Evolutionary conservation across 2,888 invertebrate species (phyloP).

Genomic region (Zelleria hepariella): DNA sequence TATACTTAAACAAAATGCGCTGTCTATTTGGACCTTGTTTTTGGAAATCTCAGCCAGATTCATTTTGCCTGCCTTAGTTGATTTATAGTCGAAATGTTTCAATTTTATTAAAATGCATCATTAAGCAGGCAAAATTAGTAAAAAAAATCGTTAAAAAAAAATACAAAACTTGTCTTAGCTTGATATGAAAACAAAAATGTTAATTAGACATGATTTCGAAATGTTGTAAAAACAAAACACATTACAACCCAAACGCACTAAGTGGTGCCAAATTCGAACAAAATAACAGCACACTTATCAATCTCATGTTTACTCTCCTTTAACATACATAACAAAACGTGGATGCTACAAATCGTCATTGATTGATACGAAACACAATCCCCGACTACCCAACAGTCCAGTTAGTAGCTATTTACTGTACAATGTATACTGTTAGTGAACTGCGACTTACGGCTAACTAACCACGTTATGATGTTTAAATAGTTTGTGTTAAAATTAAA

Average conservation of each 20-base stretch:
- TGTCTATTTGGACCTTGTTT: conserved; percentile 22
- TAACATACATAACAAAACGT: conserved; percentile 38
- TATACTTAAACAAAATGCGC: conserved; percentile 59
- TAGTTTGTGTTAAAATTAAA: conserved; percentile 24
- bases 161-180: not conserved
- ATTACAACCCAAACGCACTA: not conserved
- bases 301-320: conserved; percentile 33
- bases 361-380: conserved; percentile 62
- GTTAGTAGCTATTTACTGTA: conserved; percentile 61
- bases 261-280: not conserved
- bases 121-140: conserved; percentile 24
- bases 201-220: conserved; percentile 6
- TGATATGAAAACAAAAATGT: not conserved
- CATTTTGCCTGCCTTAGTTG: not conserved
- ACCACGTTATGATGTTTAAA: conserved; percentile 36
- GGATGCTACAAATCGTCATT: conserved; percentile 45
- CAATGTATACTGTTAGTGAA: conserved; percentile 49
- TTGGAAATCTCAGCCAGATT: not conserved
- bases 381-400: conserved; percentile 69
- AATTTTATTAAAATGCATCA: not conserved
- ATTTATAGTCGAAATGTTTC: not conserved
- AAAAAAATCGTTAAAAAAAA: conserved; percentile 12
- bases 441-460: conserved; percentile 55
- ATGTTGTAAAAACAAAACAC: not conserved
- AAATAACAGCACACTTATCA: conserved; percentile 31